Base-by-base conservation (phyloP, 2,888 invertebrate species). In the Scaptomyza cyrtandrae region DNA sequence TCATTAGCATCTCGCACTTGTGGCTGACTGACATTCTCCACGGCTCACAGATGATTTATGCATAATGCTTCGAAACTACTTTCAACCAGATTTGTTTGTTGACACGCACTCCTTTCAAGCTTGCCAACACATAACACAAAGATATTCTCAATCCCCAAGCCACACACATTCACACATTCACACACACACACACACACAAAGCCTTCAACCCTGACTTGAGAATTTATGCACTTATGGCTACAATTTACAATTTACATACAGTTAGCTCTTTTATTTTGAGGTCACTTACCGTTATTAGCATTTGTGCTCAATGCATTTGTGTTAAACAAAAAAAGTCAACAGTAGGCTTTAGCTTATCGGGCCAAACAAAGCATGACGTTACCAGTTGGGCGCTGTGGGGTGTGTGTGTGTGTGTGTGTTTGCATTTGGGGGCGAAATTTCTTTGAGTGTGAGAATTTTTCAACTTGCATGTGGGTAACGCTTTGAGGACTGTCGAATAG, bases 221-320 rank as follows among this genome's bases (percentile, higher is more conserved):
- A 24, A 24, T 5, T 24, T 24, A 24, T 24, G 24, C 24, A 24
- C 24, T 24, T 24, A 3, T 24, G 3, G 24, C 24, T 24, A 24
- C 24, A 24, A 24, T 24, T 14, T 59, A 64, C 13, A 53, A 58
- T 76, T 73, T 46, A 49, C 55, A 61, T 55, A 56, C 6, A 16
- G 13, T 6, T 16, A 48, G 35, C 29, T 56, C 44, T 9, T 53
- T 6, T 49, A 57, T 73, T 82, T 76, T 67, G 60, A 74, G 86
- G 88, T 64, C 82, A 64, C 67, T 53, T 66, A 82, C 76, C 65
- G 80, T 67, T 83, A 88, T 88, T 83, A 70, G 83, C 88, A 88
- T 83, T 65, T 83, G 88, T 66, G 43, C 83, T 52, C 84, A 83
- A 79, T 82, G 80, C 82, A 87, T 81, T 79, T 80, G 77, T 35